phyloP scores from a whole-genome alignment of 2,797 vertebrate genomes.

The Natrix natrix region DNA sequence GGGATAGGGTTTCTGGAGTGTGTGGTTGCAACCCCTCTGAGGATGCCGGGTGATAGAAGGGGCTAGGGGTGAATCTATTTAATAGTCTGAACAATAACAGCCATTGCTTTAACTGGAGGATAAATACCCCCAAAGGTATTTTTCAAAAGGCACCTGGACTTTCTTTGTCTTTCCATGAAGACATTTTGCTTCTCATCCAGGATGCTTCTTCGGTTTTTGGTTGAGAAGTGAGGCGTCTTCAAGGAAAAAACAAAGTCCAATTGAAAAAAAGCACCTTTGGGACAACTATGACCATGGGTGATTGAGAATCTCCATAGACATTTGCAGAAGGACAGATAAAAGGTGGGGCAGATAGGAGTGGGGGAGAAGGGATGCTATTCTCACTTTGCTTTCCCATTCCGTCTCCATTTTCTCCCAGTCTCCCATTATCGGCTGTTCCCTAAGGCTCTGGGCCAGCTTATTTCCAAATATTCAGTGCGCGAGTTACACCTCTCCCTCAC shows the following conservation, averaged over 20 bases:
- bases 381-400: background rate
- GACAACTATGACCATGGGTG: background rate
- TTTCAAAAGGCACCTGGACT: background rate
- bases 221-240: background rate
- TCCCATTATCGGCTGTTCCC: constrained; percentile 96
- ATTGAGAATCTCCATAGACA: background rate
- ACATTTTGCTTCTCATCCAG: background rate
- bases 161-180: background rate
- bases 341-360: background rate
- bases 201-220: background rate
- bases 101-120: background rate
- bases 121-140: background rate
- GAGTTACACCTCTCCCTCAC: constrained; percentile 96
- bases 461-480: constrained; percentile 88
- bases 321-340: rapidly evolving
- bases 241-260: background rate
- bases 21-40: background rate
- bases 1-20: background rate
- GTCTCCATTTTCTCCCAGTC: constrained; percentile 67
- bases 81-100: background rate
- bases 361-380: background rate
- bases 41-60: background rate
- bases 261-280: background rate
- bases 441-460: constrained; percentile 91
- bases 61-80: background rate